phyloP scores from a whole-genome alignment of 1,140 invertebrate species.

The Agraylea sexmaculata region DNA sequence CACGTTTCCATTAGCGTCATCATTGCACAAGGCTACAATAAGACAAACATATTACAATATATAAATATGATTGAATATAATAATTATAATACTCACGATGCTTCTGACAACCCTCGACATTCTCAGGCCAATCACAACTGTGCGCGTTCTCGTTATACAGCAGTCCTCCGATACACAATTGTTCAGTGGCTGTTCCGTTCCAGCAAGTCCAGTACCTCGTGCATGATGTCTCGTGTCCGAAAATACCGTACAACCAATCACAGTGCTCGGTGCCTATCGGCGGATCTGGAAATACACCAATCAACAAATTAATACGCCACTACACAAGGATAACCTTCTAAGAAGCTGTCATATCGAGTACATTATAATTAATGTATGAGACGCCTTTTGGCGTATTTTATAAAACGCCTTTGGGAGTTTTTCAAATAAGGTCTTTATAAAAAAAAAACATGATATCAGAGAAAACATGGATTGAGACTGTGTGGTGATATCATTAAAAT shows the following conservation, averaged over 20 bases:
- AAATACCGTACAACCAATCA: slow-evolving; percentile 87
- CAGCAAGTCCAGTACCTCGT: slow-evolving; percentile 90
- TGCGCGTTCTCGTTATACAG: slow-evolving; percentile 83
- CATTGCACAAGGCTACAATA: slow-evolving; percentile 73
- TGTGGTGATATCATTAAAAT: too few relatives aligned
- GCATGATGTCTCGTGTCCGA: slow-evolving; percentile 85
- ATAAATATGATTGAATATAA: too few relatives aligned
- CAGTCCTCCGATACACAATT: slow-evolving; percentile 84
- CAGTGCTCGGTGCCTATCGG: slow-evolving; percentile 78
- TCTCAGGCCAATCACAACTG: slow-evolving; percentile 88
- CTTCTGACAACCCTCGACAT: slow-evolving; percentile 84
- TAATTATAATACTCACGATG: slow-evolving; percentile 92
- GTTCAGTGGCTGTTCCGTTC: slow-evolving; percentile 86
- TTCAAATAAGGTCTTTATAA: too few relatives aligned
- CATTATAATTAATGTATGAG: neutral
- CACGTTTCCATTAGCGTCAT: slow-evolving; percentile 70
- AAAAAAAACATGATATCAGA: too few relatives aligned
- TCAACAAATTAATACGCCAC: slow-evolving; percentile 7
- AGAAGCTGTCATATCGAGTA: neutral
- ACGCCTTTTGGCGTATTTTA: neutral
- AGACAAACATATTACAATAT: slow-evolving; percentile 8
- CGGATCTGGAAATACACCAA: slow-evolving; percentile 47
- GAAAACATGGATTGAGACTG: too few relatives aligned
- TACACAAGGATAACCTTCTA: neutral
- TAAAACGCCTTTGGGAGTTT: too few relatives aligned